These are phyloP conservation scores for Zootermopsis nevadensis DNA, from an alignment of 2,888 invertebrate genomes.

Conservation along the genomic window DNA sequence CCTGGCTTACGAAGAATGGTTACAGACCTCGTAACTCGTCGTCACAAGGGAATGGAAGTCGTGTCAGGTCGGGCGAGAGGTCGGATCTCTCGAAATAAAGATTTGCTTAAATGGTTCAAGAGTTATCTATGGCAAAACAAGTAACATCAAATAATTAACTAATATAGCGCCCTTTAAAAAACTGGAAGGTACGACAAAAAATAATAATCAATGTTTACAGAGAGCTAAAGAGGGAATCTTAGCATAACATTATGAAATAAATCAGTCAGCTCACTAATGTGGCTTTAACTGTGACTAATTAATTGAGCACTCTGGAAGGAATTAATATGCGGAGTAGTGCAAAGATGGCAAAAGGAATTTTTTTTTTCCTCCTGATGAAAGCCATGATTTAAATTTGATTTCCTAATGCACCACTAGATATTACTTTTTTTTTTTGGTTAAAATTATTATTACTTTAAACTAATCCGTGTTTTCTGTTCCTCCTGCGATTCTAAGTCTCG, in stretches of 20 bases:
- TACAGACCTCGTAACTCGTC: not conserved
- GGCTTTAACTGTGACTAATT: slow-evolving; percentile 42
- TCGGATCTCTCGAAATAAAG: not conserved
- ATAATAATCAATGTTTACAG: slow-evolving; percentile 33
- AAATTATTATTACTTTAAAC: slow-evolving; percentile 38
- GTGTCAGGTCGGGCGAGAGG: not conserved
- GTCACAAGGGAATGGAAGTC: not conserved
- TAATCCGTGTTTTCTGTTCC: not conserved
- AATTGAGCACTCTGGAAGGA: slow-evolving; percentile 78
- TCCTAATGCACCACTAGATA: slow-evolving; percentile 49
- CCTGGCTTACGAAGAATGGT: not conserved
- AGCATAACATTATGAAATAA: slow-evolving; percentile 41
- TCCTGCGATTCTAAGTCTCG: not conserved
- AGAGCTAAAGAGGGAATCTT: slow-evolving; percentile 43
- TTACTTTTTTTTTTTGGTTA: slow-evolving; percentile 44
- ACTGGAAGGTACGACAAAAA: not conserved
- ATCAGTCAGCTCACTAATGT: slow-evolving; percentile 43
- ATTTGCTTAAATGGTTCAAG: slow-evolving; percentile 3
- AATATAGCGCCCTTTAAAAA: slow-evolving; percentile 21
- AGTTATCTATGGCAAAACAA: slow-evolving; percentile 22
- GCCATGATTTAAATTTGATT: slow-evolving; percentile 45
- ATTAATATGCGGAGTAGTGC: slow-evolving; percentile 66
- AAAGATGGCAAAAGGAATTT: slow-evolving; percentile 42
- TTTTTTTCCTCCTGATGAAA: slow-evolving; percentile 42
- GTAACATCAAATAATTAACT: slow-evolving; percentile 29